Percentiles rank a stretch among this genome's conserved stretches.
phyloP scores from a whole-genome alignment of 2,113 vertebrate species.

The Balaeniceps rex region DNA sequence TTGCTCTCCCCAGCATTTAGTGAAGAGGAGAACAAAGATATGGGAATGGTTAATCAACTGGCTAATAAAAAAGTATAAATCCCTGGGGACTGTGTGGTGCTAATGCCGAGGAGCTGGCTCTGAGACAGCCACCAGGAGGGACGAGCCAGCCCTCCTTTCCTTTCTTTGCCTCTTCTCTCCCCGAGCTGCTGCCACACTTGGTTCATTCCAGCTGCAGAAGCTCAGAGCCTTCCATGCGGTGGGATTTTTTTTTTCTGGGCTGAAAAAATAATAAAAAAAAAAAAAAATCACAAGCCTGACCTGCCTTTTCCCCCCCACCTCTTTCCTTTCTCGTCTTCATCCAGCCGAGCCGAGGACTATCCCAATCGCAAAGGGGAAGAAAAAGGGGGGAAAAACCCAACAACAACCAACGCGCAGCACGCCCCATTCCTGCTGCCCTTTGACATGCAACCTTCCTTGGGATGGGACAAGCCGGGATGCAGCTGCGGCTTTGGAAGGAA shows the following conservation, averaged over 20 bases:
- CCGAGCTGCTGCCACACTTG: constrained; percentile 80
- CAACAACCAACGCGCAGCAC: not conserved
- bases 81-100: constrained; percentile 29
- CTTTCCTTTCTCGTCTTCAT: constrained; percentile 10
- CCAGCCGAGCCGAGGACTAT: constrained; percentile 43
- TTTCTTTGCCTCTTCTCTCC: constrained; percentile 50
- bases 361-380: constrained; percentile 15
- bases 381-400: not conserved
- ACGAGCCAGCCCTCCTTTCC: constrained; percentile 56
- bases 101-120: constrained; percentile 43
- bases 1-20: not conserved
- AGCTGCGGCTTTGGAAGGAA: constrained; percentile 68
- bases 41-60: constrained; percentile 35
- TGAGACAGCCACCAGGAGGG: constrained; percentile 52
- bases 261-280: constrained; percentile 63
- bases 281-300: constrained; percentile 59
- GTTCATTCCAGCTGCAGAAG: constrained; percentile 92
- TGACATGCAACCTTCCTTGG: constrained; percentile 83
- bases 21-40: not conserved
- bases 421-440: constrained; percentile 27
- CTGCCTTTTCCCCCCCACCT: not conserved
- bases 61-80: constrained; percentile 47
- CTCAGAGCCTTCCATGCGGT: constrained; percentile 84
- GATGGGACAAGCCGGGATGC: constrained; percentile 78
- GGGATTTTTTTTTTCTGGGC: constrained; percentile 82